Percentiles rank a stretch among this genome's conserved stretches.
These are phyloP conservation scores for Hippocampus guttulatus DNA, from an alignment of 2,113 vertebrate species.

Conservation along the genomic window DNA sequence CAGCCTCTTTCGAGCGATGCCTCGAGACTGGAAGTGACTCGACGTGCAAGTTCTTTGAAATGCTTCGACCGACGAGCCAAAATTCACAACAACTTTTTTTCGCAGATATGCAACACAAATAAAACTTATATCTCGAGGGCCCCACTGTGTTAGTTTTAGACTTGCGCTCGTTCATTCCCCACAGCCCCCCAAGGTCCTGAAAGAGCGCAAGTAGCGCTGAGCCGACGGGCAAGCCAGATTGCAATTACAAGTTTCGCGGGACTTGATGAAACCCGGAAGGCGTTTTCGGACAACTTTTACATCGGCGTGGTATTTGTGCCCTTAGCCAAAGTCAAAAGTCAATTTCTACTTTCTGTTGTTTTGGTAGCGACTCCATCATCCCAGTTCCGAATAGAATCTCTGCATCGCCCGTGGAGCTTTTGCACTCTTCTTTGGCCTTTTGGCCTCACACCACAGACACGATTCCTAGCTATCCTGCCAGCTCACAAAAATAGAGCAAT, in stretches of 20 bases:
- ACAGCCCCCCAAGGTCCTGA: neutral
- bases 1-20: too few relatives aligned
- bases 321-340: slow-evolving; percentile 3
- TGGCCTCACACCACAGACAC: slow-evolving; percentile 21
- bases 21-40: too few relatives aligned
- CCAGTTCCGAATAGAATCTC: neutral
- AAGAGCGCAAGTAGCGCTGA: neutral
- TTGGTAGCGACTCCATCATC: neutral
- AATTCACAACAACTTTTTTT: too few relatives aligned
- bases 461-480: slow-evolving; percentile 9
- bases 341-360: slow-evolving; percentile 4
- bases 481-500: slow-evolving; percentile 14
- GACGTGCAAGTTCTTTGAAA: too few relatives aligned
- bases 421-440: slow-evolving; percentile 1
- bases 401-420: slow-evolving; percentile 30
- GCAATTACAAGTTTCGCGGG: neutral
- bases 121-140: neutral
- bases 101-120: too few relatives aligned
- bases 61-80: too few relatives aligned
- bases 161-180: neutral
- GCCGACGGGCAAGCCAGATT: neutral
- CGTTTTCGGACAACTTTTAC: neutral
- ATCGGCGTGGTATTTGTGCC: neutral
- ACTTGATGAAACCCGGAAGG: neutral
- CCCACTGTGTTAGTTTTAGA: neutral